Evolutionary conservation across 2,797 vertebrate species (phyloP).

Genomic region (Oreonectes daqikongensis): DNA sequence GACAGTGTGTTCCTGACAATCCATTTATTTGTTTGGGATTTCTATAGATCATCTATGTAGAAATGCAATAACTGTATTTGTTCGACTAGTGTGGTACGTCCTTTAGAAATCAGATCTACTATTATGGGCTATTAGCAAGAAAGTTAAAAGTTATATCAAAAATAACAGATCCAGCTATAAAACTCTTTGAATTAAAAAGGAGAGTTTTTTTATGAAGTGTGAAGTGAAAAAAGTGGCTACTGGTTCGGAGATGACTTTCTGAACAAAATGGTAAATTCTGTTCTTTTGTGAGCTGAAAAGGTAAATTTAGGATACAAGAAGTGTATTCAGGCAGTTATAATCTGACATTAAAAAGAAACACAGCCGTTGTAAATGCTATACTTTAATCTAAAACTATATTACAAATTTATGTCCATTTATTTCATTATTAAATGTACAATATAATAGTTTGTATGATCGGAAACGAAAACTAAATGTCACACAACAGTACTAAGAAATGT

Average conservation of each 20-base stretch:
- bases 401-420: too few relatives aligned
- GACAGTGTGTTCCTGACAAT: neutral
- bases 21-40: neutral
- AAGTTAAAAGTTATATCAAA: neutral
- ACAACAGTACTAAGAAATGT: too few relatives aligned
- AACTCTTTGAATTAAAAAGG: neutral
- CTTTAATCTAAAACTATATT: too few relatives aligned
- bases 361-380: too few relatives aligned
- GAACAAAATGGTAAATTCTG: neutral
- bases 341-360: neutral
- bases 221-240: neutral
- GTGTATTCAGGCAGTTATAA: neutral
- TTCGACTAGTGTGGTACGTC: neutral
- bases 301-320: neutral
- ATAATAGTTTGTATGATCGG: too few relatives aligned
- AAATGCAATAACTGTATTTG: constrained; percentile 12
- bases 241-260: neutral
- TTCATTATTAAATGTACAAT: too few relatives aligned
- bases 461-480: too few relatives aligned
- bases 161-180: constrained; percentile 26
- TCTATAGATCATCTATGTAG: neutral
- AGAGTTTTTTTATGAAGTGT: neutral
- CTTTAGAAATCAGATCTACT: constrained; percentile 7
- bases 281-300: neutral
- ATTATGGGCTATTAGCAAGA: constrained; percentile 31